Evolutionary conservation across 2,888 invertebrate genomes (phyloP), one percentile per base, ranked within the genome.

Genomic region (Taphrorychus bicolor): DNA sequence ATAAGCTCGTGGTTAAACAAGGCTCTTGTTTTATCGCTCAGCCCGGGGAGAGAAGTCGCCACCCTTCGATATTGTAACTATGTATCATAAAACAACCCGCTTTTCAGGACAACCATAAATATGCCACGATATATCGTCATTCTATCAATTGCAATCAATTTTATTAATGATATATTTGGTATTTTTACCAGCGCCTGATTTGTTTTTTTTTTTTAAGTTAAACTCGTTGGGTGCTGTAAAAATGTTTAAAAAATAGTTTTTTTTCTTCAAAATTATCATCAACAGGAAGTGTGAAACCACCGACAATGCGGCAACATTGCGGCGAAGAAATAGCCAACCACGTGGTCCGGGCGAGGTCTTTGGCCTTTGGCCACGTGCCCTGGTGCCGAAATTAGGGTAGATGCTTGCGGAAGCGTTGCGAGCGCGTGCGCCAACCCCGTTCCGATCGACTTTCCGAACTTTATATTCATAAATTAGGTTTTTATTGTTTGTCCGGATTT

Each of bases 341-440:
- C 62, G 65, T 66, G 60, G 52, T 62, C 40, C 57, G 45, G 68
- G 70, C 52, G 41, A 64, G 72, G 75, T 75, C 75, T 74, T 75
- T 75, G 75, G 69, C 73, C 75, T 74, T 71, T 64, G 66, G 72
- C 64, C 76, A 76, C 75, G 76, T 76, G 75, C 72, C 75, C 73
- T 71, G 60, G 48, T 69, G 69, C 69, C 64, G 71, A 76, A 76
- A 76, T 76, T 76, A 73, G 76, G 76, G 75, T 76, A 76, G 73
- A 73, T 74, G 56, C 51, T 64, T 66, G 59, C 60, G 49, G 59
- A 62, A 48, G 57, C 54, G 16, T 14, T 2, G 19, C 11, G 16
- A n/a, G 49, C 67, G 63, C 24, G 17, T 52, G 70, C 70, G 70
- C 70, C 42, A 16, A 49, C 56, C 48, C 57, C 59, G 16, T 41